phyloP scores from a whole-genome alignment of 2,888 invertebrate genomes.

The Agrotis segetum region DNA sequence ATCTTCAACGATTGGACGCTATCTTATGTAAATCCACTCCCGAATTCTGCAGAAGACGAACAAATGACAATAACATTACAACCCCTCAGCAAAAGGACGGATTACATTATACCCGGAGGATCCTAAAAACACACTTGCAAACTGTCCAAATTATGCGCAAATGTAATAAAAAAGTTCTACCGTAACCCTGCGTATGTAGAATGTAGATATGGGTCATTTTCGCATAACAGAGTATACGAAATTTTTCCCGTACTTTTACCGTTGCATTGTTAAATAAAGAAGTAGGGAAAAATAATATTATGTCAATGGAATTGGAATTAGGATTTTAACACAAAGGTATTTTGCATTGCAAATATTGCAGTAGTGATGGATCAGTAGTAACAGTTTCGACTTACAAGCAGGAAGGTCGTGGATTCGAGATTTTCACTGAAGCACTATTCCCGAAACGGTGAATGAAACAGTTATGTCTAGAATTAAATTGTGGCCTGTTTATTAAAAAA shows the following conservation, averaged over 20 bases:
- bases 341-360: no score
- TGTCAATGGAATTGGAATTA: no score
- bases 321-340: no score
- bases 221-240: slow-evolving; percentile 1
- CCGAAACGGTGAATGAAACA: no score
- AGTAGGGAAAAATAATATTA: no score
- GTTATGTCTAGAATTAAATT: no score
- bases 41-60: slow-evolving; percentile 20
- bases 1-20: neutral
- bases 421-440: no score
- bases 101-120: slow-evolving; percentile 39
- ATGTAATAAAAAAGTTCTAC: slow-evolving; percentile 55
- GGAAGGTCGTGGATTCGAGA: no score
- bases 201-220: neutral
- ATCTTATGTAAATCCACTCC: slow-evolving; percentile 31
- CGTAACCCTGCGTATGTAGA: neutral
- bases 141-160: slow-evolving; percentile 56
- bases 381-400: no score
- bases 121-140: slow-evolving; percentile 56
- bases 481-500: no score
- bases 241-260: neutral
- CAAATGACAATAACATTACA: slow-evolving; percentile 39
- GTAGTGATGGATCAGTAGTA: no score
- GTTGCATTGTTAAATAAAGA: neutral
- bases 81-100: slow-evolving; percentile 19